phyloP scores from a whole-genome alignment of 2,113 vertebrate species.

The Pseudorhombus dupliciocellatus region DNA sequence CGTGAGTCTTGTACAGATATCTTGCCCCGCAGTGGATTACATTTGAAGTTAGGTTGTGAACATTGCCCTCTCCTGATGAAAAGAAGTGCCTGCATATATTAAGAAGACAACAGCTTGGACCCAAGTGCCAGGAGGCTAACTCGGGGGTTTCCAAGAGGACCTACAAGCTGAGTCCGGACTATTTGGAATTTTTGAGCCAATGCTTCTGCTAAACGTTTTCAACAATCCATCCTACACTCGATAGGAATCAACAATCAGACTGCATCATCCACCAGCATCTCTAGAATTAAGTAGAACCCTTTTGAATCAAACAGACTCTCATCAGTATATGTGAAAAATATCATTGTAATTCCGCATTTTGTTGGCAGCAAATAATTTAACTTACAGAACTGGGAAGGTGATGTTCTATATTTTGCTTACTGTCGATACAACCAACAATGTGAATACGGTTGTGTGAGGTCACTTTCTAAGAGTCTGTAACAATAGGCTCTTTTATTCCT shows the following conservation, averaged over 20 bases:
- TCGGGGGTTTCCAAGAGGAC: constrained; percentile 64
- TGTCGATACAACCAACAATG: not conserved
- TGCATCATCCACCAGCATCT: constrained; percentile 11
- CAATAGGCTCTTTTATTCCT: not conserved
- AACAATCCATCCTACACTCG: constrained; percentile 18
- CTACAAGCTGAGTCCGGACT: constrained; percentile 55
- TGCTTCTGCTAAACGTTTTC: constrained; percentile 25
- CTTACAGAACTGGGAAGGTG: not conserved
- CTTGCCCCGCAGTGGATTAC: constrained; percentile 15
- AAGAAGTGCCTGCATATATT: constrained; percentile 63
- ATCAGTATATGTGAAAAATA: no score
- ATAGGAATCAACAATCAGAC: constrained; percentile 22
- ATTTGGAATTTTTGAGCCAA: constrained; percentile 65
- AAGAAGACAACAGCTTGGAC: constrained; percentile 55
- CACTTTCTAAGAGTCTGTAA: not conserved
- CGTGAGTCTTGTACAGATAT: constrained; percentile 37
- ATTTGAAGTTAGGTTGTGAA: constrained; percentile 63
- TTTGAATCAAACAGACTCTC: not conserved
- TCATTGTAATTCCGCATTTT: not conserved
- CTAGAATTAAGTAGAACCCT: not conserved
- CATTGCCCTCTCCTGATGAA: constrained; percentile 78
- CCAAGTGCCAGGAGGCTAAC: constrained; percentile 43
- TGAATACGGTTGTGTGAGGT: not conserved
- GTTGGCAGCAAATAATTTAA: not conserved
- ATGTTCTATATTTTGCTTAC: not conserved